These are phyloP conservation scores for Anabas testudineus DNA, from an alignment of 2,797 vertebrate genomes.

Conservation along the genomic window DNA sequence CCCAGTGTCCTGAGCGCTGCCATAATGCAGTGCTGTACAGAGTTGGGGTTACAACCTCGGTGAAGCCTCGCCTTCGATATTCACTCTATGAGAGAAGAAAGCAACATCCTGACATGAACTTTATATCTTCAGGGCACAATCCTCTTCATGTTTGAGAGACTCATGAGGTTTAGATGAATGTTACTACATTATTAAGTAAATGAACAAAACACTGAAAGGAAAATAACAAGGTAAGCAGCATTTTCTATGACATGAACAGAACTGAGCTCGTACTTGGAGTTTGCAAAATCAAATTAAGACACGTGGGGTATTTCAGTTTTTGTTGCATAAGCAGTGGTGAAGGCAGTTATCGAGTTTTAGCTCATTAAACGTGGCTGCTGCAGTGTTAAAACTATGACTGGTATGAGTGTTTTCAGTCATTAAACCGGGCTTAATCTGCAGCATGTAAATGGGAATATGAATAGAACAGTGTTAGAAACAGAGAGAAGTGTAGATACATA, in stretches of 20 bases:
- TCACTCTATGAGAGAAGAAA: constrained; percentile 84
- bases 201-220: background rate
- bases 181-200: background rate
- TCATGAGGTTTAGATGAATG: background rate
- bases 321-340: constrained; percentile 2
- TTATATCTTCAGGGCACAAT: constrained; percentile 8
- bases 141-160: background rate
- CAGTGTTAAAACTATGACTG: background rate
- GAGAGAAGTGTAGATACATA: background rate
- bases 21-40: constrained; percentile 91
- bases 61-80: constrained; percentile 89
- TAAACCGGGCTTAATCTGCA: background rate
- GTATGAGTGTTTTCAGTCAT: background rate
- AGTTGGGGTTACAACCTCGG: constrained; percentile 93
- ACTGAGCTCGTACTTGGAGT: background rate
- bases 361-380: background rate
- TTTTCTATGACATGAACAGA: constrained; percentile 8
- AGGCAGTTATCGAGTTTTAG: background rate
- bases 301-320: background rate
- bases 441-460: background rate
- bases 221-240: no score
- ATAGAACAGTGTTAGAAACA: background rate
- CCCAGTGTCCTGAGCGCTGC: constrained; percentile 96
- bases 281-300: constrained; percentile 16
- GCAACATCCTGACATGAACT: constrained; percentile 59